A percentile compares a stretch with the other conserved stretches of the same genome.
Conservation (phyloP, 2,888 invertebrate genomes). For the Rambutsinella grinnellia region DNA sequence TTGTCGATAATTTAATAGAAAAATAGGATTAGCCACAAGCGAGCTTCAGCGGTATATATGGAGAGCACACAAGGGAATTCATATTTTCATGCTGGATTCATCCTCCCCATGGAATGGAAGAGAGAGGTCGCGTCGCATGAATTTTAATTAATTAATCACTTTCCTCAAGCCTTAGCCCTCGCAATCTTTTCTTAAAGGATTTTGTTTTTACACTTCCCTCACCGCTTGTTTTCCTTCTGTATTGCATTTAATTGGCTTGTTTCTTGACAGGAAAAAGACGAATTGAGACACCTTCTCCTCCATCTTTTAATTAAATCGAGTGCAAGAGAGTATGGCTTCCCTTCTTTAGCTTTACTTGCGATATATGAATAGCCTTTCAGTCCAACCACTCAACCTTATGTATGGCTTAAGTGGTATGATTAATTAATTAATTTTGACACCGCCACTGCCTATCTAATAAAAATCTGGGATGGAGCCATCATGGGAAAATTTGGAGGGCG, state of each 20-base stretch:
- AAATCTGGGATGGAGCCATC: background rate
- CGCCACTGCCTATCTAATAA: background rate
- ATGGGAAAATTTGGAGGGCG: conserved; percentile 1
- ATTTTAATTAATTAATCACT: conserved; percentile 52
- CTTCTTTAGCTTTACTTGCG: no score
- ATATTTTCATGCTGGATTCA: conserved; percentile 33
- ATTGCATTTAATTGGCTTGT: no score
- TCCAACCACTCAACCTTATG: no score
- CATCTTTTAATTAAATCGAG: no score
- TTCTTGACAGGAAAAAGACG: no score
- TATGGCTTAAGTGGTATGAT: no score
- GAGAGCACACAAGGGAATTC: conserved; percentile 18
- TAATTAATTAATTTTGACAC: conserved; percentile 45
- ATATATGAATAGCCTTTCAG: no score
- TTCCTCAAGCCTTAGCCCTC: conserved; percentile 8
- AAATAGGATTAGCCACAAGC: conserved; percentile 1
- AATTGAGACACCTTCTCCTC: no score
- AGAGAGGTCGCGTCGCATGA: conserved; percentile 32
- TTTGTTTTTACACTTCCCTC: background rate
- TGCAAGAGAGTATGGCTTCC: no score
- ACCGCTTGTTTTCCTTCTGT: no score
- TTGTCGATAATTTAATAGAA: conserved; percentile 41
- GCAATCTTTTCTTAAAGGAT: conserved; percentile 1
- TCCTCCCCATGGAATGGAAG: no score
- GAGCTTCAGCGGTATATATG: background rate